Percentiles rank a stretch among this genome's conserved stretches.
Conservation (phyloP, 2,888 invertebrate species). For the Allophyes oxyacanthae region DNA sequence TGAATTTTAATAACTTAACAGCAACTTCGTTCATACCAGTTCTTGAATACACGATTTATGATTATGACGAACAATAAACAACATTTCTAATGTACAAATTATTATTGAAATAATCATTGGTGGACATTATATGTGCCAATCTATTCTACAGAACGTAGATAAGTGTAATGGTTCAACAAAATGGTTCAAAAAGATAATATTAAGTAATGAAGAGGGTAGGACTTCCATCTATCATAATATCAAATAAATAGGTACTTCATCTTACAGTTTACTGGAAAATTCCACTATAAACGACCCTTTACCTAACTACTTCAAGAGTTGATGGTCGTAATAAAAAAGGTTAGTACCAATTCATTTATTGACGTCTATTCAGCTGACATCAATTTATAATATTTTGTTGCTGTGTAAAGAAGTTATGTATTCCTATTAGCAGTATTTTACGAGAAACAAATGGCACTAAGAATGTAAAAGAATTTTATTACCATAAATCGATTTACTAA, state of each 20-base stretch:
- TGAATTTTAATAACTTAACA: not conserved
- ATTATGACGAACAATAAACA: not conserved
- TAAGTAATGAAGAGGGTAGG: conserved; percentile 10
- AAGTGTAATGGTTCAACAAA: too few relatives aligned
- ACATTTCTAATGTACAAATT: too few relatives aligned
- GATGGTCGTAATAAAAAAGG: conserved; percentile 7
- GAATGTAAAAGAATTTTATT: too few relatives aligned
- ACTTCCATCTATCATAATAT: conserved; percentile 15
- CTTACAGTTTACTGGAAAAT: not conserved
- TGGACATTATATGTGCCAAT: too few relatives aligned
- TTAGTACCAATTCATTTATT: not conserved
- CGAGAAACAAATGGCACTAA: conserved; percentile 2
- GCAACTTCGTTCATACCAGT: too few relatives aligned
- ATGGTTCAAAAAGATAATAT: conserved; percentile 5
- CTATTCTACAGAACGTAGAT: too few relatives aligned
- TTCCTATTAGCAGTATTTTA: conserved; percentile 34
- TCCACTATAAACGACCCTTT: too few relatives aligned
- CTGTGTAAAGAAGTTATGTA: conserved; percentile 14
- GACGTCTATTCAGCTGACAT: conserved; percentile 1
- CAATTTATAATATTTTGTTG: conserved; percentile 15
- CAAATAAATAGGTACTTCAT: not conserved
- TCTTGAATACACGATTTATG: too few relatives aligned
- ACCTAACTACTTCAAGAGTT: conserved; percentile 1
- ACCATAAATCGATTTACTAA: too few relatives aligned
- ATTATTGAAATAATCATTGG: too few relatives aligned